phyloP scores from a whole-genome alignment of 2,888 invertebrate genomes.

The Xestoiulus laeticollis region DNA sequence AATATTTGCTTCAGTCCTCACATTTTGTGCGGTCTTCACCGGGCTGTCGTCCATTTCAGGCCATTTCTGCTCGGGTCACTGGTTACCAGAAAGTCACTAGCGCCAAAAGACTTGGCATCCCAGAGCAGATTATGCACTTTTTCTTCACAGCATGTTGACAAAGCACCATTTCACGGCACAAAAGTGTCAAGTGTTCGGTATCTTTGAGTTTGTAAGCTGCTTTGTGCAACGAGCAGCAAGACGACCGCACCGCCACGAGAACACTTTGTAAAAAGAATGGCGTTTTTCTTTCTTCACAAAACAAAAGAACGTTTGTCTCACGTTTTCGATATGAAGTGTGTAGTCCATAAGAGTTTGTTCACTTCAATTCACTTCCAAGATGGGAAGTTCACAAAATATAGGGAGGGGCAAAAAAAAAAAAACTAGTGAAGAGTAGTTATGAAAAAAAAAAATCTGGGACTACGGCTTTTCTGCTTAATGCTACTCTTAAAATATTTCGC shows the following conservation, averaged over 20 bases:
- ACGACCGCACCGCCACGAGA: background rate
- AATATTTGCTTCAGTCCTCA: background rate
- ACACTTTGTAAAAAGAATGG: background rate
- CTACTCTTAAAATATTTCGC: background rate
- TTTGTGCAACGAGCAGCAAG: background rate
- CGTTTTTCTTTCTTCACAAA: background rate
- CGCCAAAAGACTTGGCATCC: too few relatives aligned
- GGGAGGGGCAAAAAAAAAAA: background rate
- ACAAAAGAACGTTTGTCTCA: background rate
- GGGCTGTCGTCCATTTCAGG: background rate
- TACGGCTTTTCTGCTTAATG: background rate
- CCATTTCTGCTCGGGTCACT: background rate
- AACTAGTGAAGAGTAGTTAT: background rate
- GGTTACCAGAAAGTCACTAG: background rate
- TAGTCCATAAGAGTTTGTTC: background rate
- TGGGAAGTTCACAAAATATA: background rate
- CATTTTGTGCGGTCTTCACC: background rate
- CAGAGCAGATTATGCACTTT: too few relatives aligned
- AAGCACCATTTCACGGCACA: background rate
- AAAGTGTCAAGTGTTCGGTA: conserved; percentile 11
- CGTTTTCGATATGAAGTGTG: background rate
- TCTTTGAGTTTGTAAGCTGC: background rate
- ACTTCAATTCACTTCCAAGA: background rate
- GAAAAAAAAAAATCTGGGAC: background rate
- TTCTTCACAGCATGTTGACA: too few relatives aligned